These are phyloP conservation scores for Blera fallax DNA, from an alignment of 2,888 invertebrate species.

Conservation along the genomic window DNA sequence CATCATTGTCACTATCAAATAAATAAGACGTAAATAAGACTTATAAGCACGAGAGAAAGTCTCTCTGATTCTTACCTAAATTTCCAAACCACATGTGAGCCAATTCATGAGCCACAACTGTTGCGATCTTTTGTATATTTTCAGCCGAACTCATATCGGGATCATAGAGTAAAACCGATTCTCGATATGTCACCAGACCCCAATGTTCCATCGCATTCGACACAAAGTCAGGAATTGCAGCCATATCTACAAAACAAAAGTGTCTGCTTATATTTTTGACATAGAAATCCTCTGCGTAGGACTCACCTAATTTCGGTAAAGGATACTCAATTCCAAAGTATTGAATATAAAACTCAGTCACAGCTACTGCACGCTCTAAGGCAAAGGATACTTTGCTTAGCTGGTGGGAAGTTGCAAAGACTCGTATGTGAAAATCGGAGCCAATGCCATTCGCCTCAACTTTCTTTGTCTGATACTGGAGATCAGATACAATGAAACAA, in stretches of 20 bases:
- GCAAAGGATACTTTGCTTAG: conserved; percentile 90
- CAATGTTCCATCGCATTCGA: conserved; percentile 98
- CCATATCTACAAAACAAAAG: conserved; percentile 77
- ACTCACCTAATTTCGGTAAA: conserved; percentile 91
- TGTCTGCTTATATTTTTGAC: neutral
- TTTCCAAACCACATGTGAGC: conserved; percentile 98
- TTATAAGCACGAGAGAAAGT: neutral
- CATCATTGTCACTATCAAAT: conserved; percentile 89
- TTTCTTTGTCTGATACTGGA: conserved; percentile 83
- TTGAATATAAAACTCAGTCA: conserved; percentile 90
- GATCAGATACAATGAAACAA: conserved; percentile 95
- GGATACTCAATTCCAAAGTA: conserved; percentile 93
- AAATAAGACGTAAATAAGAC: neutral
- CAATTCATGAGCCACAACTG: conserved; percentile 94
- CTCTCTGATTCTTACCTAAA: conserved; percentile 84
- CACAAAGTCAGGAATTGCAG: conserved; percentile 79
- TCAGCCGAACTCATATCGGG: conserved; percentile 86
- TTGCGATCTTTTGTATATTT: conserved; percentile 90
- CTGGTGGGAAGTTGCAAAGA: conserved; percentile 89
- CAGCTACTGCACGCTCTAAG: conserved; percentile 86
- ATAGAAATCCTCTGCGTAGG: too few relatives aligned
- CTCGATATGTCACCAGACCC: conserved; percentile 94
- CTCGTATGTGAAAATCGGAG: conserved; percentile 85
- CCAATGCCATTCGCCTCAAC: conserved; percentile 84
- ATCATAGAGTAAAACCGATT: conserved; percentile 91